Base-by-base conservation (phyloP, 2,797 vertebrate genomes). In the Holocentrus rufus region DNA sequence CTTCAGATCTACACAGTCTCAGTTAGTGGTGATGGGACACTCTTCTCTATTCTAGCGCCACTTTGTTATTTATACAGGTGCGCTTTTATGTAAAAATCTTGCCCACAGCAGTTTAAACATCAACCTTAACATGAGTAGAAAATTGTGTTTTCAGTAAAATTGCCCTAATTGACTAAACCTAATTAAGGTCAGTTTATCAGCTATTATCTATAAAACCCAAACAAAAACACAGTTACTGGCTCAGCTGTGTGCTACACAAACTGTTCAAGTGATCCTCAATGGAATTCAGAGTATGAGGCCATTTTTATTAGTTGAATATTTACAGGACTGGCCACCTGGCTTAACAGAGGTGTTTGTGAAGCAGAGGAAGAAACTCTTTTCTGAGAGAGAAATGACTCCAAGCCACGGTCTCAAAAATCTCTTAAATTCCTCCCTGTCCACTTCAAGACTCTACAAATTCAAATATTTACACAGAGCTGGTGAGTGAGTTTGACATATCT, bases 281-380 rank as follows among this genome's bases (percentile, higher is more conserved):
- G 23, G 78, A 75, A 85, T 66, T 84, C 2, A 54, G 27, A 72
- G 27, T 54, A 65, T 78, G 58, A 65, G 65, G 57, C 70, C 65
- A 49, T 72, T 80, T 69, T 58, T 50, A 30, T 67, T 27, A 50
- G 76, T 74, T 56, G 25, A 74, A 77, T 60, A 67, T 74, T 75
- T 61, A 67, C 27, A 39, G 42, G 30, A 34, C 7, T 14, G 73
- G 25, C 72, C 69, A 50, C 46, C 14, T 66, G 64, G 59, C 63
- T 60, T 39, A 57, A 64, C 44, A 61, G 27, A 20, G 65, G 31
- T 54, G 11, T 31, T 5, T 5, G 31, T 59, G 22, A 49, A 34
- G 25, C 42, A 9, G 57, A 53, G 44, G 49, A 72, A 75, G 39
- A 61, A 25, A 8, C 31, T 31, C 50, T 55, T 39, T 22, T 30